A percentile compares a stretch with the other conserved stretches of the same genome.
phyloP scores from a whole-genome alignment of 2,797 vertebrate species.

The Scolopax rusticola region DNA sequence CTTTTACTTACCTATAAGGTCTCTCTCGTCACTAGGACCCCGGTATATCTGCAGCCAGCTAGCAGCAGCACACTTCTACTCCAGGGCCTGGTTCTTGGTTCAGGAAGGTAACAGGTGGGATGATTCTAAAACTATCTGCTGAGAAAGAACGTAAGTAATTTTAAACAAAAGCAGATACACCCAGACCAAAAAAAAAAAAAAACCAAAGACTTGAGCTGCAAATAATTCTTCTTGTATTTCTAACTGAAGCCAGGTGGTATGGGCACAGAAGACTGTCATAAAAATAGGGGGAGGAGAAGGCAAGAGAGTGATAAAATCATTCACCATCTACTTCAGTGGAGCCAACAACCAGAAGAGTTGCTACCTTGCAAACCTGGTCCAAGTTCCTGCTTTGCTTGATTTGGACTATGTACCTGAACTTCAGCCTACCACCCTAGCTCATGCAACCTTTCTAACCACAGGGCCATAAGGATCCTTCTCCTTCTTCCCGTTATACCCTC shows the following conservation, averaged over 20 bases:
- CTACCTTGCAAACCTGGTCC: background rate
- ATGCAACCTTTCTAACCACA: background rate
- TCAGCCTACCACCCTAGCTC: background rate
- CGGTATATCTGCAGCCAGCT: background rate
- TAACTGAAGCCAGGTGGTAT: background rate
- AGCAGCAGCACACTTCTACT: background rate
- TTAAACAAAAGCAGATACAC: background rate
- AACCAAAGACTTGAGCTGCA: background rate
- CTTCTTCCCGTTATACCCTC: background rate
- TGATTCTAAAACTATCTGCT: background rate
- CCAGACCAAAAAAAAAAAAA: background rate
- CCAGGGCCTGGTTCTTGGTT: background rate
- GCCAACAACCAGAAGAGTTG: background rate
- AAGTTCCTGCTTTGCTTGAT: background rate
- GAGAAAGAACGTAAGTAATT: background rate
- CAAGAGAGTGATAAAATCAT: background rate
- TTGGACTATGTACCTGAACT: slow-evolving; percentile 34
- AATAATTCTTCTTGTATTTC: background rate
- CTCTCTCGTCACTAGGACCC: background rate
- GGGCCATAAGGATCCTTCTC: background rate
- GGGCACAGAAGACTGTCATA: background rate
- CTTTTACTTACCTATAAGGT: background rate
- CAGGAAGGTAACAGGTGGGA: background rate
- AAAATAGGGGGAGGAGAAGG: background rate
- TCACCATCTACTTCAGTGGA: background rate